Base-by-base conservation (phyloP, 2,797 vertebrate genomes). In the Falco biarmicus region DNA sequence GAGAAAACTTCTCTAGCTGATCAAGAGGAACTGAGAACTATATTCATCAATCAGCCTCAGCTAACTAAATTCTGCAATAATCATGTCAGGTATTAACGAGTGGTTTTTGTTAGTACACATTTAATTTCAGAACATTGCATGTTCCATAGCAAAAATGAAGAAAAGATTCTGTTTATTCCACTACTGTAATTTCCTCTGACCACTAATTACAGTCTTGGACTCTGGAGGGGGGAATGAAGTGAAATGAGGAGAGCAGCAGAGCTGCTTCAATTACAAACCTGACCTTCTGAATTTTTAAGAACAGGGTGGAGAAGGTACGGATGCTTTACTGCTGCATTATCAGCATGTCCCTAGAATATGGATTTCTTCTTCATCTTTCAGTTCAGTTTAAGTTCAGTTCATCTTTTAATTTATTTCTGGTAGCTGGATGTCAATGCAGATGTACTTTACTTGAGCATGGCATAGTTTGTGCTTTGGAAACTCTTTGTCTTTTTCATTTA, bases 41-140 rank as follows among this genome's bases (percentile, higher is more conserved):
- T 99, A 97, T 98, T 99, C 97, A 99, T 99, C 98, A 99, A 99
- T 97, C 99, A 99, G 95, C 99, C 98, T 9, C 99, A 99, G 97
- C 98, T 99, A 93, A 99, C 98, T 32, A 99, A 99, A 97, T 99
- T 99, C 98, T 99, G 99, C 98, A 99, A 96, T 98, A 99, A 99
- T 95, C 98, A 98, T 65, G 99, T 99, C 98, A 99, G 99, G 99
- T 98, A 98, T 73, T 96, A 93, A 41, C 9, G 76, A 47, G 39
- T 56, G 18, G 1, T 66, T 73, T 53, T 53, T 86, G 39, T 84
- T 31, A 63, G 34, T 84, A 60, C 5, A 7, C 47, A 37, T 3
- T 60, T 64, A 39, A n/a, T 61, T 84, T 56, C 65, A 25, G 41
- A 88, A n/a, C 5, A 8, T 11, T 75, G 16, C 16, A 24, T 37